Conservation (phyloP, 30 jellyfish, hydroid and myxozoan genomes). For the Nemopilema nomurai region DNA sequence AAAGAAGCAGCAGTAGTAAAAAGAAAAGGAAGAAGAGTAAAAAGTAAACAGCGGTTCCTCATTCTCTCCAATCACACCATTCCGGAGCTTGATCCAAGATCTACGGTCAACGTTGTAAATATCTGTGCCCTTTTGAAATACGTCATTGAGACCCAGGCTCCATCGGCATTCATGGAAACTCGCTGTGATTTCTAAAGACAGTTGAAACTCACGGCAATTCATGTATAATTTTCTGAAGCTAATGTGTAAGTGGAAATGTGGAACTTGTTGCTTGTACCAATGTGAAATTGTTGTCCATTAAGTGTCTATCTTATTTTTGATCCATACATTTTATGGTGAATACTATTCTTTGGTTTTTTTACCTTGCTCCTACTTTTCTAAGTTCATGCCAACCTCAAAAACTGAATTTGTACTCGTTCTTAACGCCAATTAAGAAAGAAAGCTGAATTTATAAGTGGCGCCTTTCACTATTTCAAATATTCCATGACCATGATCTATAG, state of each 20-base stretch:
- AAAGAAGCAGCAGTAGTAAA: conserved; percentile 44
- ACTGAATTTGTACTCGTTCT: too few species aligned
- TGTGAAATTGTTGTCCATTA: too few species aligned
- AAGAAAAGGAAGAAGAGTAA: conserved; percentile 62
- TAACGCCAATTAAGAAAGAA: too few species aligned
- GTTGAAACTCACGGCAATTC: background rate
- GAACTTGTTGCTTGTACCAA: too few species aligned
- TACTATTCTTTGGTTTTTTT: too few species aligned
- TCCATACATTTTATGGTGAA: too few species aligned
- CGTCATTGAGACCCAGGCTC: background rate
- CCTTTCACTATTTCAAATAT: too few species aligned
- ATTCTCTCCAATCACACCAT: background rate
- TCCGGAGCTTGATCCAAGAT: background rate
- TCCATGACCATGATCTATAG: too few species aligned
- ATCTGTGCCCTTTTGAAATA: background rate
- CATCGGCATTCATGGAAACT: background rate
- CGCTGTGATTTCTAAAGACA: background rate
- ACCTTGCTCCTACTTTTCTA: too few species aligned
- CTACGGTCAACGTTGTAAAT: background rate
- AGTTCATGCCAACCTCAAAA: too few species aligned
- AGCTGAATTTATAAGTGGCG: too few species aligned
- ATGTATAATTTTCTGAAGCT: background rate
- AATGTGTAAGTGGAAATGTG: background rate
- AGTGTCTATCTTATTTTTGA: too few species aligned
- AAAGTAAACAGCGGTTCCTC: conserved; percentile 3